Evolutionary conservation across 2,888 invertebrate species (phyloP), one percentile per base, ranked within the genome.

Genomic region (Notodonta ziczac): DNA sequence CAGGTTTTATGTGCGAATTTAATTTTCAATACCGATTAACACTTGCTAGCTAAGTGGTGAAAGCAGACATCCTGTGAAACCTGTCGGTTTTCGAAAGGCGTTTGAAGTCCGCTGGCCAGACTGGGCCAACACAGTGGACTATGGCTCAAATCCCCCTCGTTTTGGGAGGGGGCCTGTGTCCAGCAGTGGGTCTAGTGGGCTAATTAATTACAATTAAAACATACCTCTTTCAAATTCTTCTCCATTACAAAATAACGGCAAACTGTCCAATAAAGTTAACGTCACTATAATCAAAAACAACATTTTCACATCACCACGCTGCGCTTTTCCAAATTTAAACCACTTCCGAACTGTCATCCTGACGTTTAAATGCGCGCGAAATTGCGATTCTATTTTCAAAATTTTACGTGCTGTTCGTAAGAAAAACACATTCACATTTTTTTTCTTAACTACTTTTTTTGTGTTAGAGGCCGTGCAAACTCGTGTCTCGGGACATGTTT

Each of bases 341-440:
- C 91, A 92, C 88, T 83, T 86, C 76, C 81, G 80, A 86, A 86
- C 85, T 88, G 90, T 91, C 93, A 93, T 93, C 80, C 83, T 91
- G 90, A 86, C 81, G 80, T 82, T 76, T 74, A 58, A 66, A 73
- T 80, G 82, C 78, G 83, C 89, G 87, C 89, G 87, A 73, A 76
- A 72, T 60, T 67, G 58, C 60, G 71, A 73, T 65, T 65, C 61
- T 60, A 54, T 67, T 61, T 63, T 65, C 69, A 61, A 67, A 65
- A 63, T 69, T 75, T 39, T 67, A 60, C 66, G 65, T 77, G 77
- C 69, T 66, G 65, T 72, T 57, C 66, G 75, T 66, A 14, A 59
- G 73, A 70, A 72, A 69, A 60, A 67, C 74, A 73, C 70, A 78
- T 77, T 82, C 83, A 85, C 89, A 89, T 87, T 80, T 84, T 86